phyloP scores from a whole-genome alignment of 2,113 vertebrate genomes.

The Oryzias woworae region DNA sequence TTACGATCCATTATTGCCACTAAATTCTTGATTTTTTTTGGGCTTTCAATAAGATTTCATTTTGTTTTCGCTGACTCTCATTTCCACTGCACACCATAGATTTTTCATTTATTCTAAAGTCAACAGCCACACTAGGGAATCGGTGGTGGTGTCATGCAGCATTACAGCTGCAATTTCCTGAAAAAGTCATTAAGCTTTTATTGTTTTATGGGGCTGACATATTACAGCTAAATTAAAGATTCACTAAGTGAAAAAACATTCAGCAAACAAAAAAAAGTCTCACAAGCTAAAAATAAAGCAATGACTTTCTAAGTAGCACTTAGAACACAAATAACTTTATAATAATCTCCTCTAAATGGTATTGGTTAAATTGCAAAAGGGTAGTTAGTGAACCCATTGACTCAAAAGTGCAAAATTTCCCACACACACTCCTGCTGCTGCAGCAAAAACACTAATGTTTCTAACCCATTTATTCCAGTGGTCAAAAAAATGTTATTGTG shows the following conservation, averaged over 20 bases:
- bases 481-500: conserved; percentile 48
- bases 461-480: conserved; percentile 43
- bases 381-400: conserved; percentile 36
- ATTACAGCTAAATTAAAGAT: neutral
- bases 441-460: conserved; percentile 42
- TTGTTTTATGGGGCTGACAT: conserved; percentile 10
- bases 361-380: conserved; percentile 29
- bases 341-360: conserved; percentile 23
- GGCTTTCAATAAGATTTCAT: too few species aligned
- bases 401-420: conserved; percentile 46
- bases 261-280: neutral
- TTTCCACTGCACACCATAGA: too few species aligned
- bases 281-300: neutral
- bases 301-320: conserved; percentile 10
- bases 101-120: too few species aligned
- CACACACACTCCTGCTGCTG: conserved; percentile 37
- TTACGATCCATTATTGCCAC: too few species aligned
- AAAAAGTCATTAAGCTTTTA: conserved; percentile 15
- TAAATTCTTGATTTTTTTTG: too few species aligned
- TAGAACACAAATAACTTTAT: conserved; percentile 11
- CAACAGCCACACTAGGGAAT: conserved; percentile 26
- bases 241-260: neutral
- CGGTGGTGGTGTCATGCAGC: conserved; percentile 35
- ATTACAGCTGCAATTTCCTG: conserved; percentile 13
- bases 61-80: too few species aligned